phyloP scores from a whole-genome alignment of 2,888 invertebrate species.

The Clitarchus hookeri region DNA sequence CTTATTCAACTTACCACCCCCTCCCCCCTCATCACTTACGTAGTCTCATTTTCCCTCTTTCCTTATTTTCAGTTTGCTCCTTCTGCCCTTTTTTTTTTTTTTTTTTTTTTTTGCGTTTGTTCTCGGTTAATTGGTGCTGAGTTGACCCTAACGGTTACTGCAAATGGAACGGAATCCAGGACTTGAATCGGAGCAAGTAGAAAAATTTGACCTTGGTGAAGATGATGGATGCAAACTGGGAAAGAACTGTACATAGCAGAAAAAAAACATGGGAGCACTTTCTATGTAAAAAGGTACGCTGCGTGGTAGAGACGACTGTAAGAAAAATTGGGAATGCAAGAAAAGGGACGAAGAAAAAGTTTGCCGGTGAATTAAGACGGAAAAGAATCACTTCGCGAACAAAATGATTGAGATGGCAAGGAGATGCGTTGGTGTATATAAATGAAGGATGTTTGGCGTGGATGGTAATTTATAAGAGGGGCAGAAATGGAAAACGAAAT shows the following conservation, averaged over 20 bases:
- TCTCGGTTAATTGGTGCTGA: constrained; percentile 40
- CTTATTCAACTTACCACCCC: not conserved
- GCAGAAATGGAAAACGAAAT: not conserved
- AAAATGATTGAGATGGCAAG: constrained; percentile 35
- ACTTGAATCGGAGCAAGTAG: constrained; percentile 25
- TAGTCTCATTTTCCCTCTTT: constrained; percentile 26
- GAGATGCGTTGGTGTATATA: constrained; percentile 22
- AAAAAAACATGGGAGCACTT: constrained; percentile 32
- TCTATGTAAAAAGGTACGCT: constrained; percentile 29
- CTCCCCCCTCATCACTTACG: constrained; percentile 23
- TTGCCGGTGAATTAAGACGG: not conserved
- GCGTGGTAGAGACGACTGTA: not conserved
- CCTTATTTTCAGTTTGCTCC: constrained; percentile 29
- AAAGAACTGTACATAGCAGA: constrained; percentile 33
- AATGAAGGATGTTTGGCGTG: constrained; percentile 5
- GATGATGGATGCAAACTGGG: constrained; percentile 19
- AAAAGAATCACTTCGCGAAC: constrained; percentile 30
- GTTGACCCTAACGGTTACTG: constrained; percentile 39
- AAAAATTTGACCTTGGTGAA: constrained; percentile 24
- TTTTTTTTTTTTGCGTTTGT: not conserved
- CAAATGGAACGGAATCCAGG: constrained; percentile 37
- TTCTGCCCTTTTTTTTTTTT: not conserved
- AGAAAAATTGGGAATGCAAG: constrained; percentile 10
- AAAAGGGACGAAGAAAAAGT: constrained; percentile 32
- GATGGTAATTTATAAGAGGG: not conserved